Evolutionary conservation across 2,888 invertebrate species (phyloP).

Genomic region (Nomada ruficornis): DNA sequence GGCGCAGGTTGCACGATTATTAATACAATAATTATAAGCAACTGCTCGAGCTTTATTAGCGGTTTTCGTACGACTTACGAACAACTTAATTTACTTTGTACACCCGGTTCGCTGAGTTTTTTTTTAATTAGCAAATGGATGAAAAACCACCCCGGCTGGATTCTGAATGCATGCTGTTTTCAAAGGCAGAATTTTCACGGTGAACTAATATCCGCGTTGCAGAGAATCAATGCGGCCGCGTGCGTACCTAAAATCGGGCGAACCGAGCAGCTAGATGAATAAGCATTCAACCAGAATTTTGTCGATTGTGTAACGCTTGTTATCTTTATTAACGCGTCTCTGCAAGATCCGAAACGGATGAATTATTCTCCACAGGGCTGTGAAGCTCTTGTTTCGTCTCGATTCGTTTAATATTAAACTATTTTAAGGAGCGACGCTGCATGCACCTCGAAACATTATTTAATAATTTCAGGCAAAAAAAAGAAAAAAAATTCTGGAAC

Average conservation of each 20-base stretch:
- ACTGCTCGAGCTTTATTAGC: background rate
- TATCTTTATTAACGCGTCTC: conserved; percentile 23
- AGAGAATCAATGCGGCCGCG: background rate
- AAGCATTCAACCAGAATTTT: background rate
- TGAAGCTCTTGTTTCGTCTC: background rate
- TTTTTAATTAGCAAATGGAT: background rate
- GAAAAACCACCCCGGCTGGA: background rate
- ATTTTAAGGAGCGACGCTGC: background rate
- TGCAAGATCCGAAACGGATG: too few species aligned
- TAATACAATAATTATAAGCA: too few species aligned
- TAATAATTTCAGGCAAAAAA: background rate
- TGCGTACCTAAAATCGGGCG: background rate
- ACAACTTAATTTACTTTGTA: background rate
- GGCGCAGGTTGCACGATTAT: too few species aligned
- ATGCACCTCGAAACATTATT: background rate
- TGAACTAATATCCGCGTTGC: background rate
- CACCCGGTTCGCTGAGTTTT: background rate
- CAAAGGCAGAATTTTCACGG: background rate
- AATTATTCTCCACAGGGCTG: background rate
- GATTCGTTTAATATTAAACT: background rate
- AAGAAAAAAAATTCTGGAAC: too few species aligned
- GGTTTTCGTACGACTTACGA: background rate
- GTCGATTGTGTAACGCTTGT: background rate
- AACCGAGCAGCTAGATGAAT: background rate
- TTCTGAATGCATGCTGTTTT: background rate